Evolutionary conservation across 1,140 invertebrate genomes (phyloP), one percentile per base, ranked within the genome.

Genomic region (Epicauta chinensis): DNA sequence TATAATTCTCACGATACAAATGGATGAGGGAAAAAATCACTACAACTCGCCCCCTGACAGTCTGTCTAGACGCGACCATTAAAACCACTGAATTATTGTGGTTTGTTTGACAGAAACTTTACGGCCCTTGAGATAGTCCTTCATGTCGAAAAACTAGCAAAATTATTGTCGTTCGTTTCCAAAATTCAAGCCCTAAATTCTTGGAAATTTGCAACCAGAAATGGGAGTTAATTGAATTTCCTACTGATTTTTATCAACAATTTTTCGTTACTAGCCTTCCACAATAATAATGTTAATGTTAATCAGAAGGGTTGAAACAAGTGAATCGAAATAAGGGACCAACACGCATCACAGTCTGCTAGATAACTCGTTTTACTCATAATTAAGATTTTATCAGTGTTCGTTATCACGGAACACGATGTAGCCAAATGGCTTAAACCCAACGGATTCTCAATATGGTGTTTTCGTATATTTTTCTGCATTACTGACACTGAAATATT

Each of bases 311-410:
- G 52, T 41, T 47, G 58, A 64, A 62, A 58, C 52, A 58, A 60
- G 55, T 58, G 53, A 58, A 61, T 47, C 56, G 59, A 61, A 53
- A 17, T 55, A 52, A 59, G 55, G 52, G 62, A 64, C 63, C 58
- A 60, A 58, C 65, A 65, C 65, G 65, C 65, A 67, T 64, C 58
- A 55, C 58, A 63, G 60, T 59, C 54, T 58, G 59, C 55, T 58
- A 64, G 63, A 67, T 65, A 65, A 65, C 63, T 63, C 62, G 60
- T 67, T 67, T 67, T 65, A 64, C 61, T 67, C 63, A 65, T 65
- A 67, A 67, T 67, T 67, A 67, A 67, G 65, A 67, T 67, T 17
- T 17, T 64, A 64, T 64, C 62, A 23, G 39, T 29, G 29, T 15
- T 29, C 31, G 40, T 48, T 62, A 61, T 61, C 58, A 64, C 59